phyloP scores from a whole-genome alignment of 2,113 vertebrate genomes.

The Otus sunia region DNA sequence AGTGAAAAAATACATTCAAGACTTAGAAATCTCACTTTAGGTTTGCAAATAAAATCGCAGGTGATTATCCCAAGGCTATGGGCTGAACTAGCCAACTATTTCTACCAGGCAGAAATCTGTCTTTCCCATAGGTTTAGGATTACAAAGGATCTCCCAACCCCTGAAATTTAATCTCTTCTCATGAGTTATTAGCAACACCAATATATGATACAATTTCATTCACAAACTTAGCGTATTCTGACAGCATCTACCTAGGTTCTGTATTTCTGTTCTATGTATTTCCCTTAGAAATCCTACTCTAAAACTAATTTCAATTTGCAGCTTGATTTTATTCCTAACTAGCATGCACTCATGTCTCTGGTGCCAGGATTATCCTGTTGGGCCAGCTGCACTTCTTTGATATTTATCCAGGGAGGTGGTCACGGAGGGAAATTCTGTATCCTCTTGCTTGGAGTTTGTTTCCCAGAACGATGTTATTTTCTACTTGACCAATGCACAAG shows the following conservation, averaged over 20 bases:
- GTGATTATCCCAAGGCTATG: background rate
- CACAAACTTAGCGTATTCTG: background rate
- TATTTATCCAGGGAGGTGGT: background rate
- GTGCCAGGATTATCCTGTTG: background rate
- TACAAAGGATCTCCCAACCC: background rate
- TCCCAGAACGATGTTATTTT: background rate
- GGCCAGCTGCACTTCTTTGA: background rate
- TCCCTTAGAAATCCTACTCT: background rate
- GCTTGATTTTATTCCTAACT: background rate
- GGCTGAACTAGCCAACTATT: background rate
- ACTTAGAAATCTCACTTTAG: background rate
- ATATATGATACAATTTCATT: background rate
- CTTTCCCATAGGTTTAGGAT: background rate
- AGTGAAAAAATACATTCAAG: accelerated
- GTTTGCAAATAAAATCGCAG: background rate
- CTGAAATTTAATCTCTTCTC: background rate
- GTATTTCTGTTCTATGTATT: background rate
- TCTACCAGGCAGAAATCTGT: background rate
- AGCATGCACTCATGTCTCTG: background rate
- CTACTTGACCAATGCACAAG: background rate
- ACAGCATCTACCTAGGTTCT: background rate
- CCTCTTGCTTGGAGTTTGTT: background rate
- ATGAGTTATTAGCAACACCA: background rate
- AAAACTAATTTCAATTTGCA: background rate
- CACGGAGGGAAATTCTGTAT: background rate